Base-by-base conservation (phyloP, 2,888 invertebrate genomes). In the Formica aserva region DNA sequence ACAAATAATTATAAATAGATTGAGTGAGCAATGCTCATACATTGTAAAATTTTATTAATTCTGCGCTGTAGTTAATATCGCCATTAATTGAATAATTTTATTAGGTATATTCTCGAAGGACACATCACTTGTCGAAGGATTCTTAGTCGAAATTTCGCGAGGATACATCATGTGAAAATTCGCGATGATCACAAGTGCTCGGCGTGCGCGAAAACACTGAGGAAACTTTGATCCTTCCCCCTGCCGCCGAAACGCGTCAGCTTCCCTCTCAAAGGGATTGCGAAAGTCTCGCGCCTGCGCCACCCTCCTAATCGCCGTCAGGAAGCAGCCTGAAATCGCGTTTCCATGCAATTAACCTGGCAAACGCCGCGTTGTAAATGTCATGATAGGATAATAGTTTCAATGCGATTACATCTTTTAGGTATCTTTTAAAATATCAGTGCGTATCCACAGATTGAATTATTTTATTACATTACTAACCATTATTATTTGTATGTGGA, bases 271-370 rank as follows among this genome's bases (percentile, higher is more conserved):
- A 57, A 65, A 75, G 66, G 60, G 66, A 66, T 38, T 55, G 74
- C 29, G 66, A 57, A 77, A 66, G 75, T 76, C 57, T 66, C 72
- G 89, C 89, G 89, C 89, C 77, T 89, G 89, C 89, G 89, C 89
- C 66, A 83, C 57, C 77, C 69, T 72, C 77, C 71, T 82, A 29
- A 32, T 18, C 26, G 29, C 63, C 38, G 55, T 15, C 29, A 22
- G 55, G 15, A 32, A 52, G 41, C 55, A 55, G n/a, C 67, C 67
- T 77, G 67, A 67, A 67, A 57, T 67, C 29, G 13, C 55, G 3
- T 38, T 55, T 41, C 38, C 38, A 66, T n/a, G 67, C 41, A 41
- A 67, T 77, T 77, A 41, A 77, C 9, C 18, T 41, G 55, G n/a
- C 18, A n/a, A 67, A 55, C 55, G n/a, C 13, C 15, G 26, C 48